Evolutionary conservation across 2,888 invertebrate genomes (phyloP), one percentile per base, ranked within the genome.

Genomic region (Ennomos quercinarius): DNA sequence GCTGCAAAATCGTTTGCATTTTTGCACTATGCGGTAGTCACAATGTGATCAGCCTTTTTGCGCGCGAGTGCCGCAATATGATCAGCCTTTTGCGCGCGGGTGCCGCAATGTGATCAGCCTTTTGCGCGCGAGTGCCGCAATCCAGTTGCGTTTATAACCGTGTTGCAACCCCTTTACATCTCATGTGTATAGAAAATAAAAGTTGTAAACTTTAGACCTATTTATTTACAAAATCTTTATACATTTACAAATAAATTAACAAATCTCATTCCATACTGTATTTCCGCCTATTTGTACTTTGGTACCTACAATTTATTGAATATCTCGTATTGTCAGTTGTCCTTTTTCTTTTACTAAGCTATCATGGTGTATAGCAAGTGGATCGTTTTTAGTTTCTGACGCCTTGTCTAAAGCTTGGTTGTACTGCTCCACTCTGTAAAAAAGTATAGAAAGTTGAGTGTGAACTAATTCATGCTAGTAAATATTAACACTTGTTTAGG

Each of bases 351-450:
- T 52, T 0, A 91, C 70, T 8, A 89, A 34, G 0, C 12, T 0
- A 38, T 86, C 84, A 55, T 92, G 91, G 52, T 89, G 86, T 48
- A 64, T 64, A 1, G 89, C 81, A 1, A 91, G 63, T 0, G 74
- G 60, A 52, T 92, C 89, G 43, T 86, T 76, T 72, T 86, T 91
- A 47, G 84, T 81, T 10, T 57, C 73, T 0, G 89, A 72, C 10
- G 82, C 34, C 67, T 86, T 89, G 51, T 90, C 90, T 12, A 80
- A 9, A 1, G 76, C 89, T 74, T 91, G 78, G 40, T 85, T 77
- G 10, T 63, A 80, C 61, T 89, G 83, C 0, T 87, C 78, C 53
- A 75, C 73, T 67, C 92, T 92, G 79, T 27, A 27, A 55, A 83
- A 84, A 51, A 53, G 59, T 45, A 38, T 40, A 45, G 12, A 8